phyloP scores from a whole-genome alignment of 35 echinoderm and acorn worm species.

The Antedon bifida region DNA sequence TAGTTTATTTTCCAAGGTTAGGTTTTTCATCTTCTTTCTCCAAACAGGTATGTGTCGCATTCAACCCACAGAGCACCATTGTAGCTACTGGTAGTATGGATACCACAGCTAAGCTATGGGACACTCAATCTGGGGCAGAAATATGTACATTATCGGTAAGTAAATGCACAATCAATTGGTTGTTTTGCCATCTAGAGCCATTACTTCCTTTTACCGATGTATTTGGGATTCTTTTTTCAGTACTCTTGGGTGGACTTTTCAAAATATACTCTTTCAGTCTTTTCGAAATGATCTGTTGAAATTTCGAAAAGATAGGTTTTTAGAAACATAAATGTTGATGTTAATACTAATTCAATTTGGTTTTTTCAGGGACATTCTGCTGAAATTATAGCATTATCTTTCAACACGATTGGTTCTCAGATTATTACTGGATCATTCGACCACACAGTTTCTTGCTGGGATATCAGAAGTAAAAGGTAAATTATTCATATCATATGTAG shows the following conservation, averaged over 20 bases:
- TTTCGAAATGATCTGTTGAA: no score
- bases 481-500: no score
- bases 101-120: constrained; percentile 85
- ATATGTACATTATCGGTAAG: constrained; percentile 69
- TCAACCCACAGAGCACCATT: constrained; percentile 92
- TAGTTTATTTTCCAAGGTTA: no score
- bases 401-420: constrained; percentile 78
- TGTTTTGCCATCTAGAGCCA: no score
- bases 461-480: constrained; percentile 77
- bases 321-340: no score
- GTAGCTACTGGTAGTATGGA: constrained; percentile 98
- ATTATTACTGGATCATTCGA: constrained; percentile 98
- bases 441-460: constrained; percentile 90
- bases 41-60: constrained; percentile 69
- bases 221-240: no score
- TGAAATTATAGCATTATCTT: constrained; percentile 90
- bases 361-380: constrained; percentile 65
- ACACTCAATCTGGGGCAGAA: constrained; percentile 63
- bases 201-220: no score
- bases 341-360: background rate
- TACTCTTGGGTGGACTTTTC: no score
- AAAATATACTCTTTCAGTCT: no score
- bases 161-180: no score
- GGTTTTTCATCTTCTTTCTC: background rate
- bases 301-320: no score